phyloP scores from a whole-genome alignment of 2,797 vertebrate genomes.

The Eidolon dupreanum region DNA sequence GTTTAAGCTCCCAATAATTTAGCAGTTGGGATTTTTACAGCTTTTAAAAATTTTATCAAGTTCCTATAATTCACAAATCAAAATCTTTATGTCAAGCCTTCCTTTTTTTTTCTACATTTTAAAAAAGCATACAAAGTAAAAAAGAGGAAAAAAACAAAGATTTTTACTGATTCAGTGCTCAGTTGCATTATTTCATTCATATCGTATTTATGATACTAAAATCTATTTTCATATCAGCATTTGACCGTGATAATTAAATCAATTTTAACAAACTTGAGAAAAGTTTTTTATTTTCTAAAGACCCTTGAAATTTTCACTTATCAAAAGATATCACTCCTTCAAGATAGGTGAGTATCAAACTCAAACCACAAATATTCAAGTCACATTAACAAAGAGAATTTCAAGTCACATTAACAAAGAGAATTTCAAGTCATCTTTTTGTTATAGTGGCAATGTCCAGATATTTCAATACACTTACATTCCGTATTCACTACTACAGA shows the following conservation, averaged over 20 bases:
- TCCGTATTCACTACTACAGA: neutral
- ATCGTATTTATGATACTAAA: neutral
- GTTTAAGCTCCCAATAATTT: conserved; percentile 17
- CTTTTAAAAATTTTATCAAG: neutral
- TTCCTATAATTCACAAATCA: neutral
- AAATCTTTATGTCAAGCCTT: neutral
- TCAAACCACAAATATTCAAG: neutral
- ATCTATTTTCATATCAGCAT: neutral
- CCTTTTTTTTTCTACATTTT: neutral
- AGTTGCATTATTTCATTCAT: neutral
- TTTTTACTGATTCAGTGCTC: neutral
- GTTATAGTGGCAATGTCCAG: neutral
- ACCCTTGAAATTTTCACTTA: conserved; percentile 28
- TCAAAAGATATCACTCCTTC: conserved; percentile 11
- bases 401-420: neutral
- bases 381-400: neutral
- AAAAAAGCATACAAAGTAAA: neutral
- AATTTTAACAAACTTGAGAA: conserved; percentile 49
- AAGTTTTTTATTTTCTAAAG: neutral
- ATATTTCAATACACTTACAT: neutral
- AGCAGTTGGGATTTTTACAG: neutral
- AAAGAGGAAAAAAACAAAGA: neutral
- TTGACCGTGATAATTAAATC: conserved; percentile 48
- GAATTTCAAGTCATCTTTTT: neutral
- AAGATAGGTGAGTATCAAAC: conserved; percentile 22